Conservation (phyloP, 2,113 vertebrate species). For the Ameiurus melas region DNA sequence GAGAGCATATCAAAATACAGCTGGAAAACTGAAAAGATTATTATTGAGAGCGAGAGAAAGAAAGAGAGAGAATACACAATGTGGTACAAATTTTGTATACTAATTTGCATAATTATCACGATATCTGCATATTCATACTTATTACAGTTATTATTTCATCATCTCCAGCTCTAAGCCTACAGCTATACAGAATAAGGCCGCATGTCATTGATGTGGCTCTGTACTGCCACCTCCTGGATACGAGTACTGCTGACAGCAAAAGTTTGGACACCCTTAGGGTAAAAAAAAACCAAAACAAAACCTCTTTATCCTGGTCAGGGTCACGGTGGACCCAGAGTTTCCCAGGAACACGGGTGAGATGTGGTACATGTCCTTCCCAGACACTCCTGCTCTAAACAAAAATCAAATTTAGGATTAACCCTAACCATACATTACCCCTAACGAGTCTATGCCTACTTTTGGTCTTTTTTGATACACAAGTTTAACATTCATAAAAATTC, state of each 20-base stretch:
- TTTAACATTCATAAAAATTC: neutral
- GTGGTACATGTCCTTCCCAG: neutral
- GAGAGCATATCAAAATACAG: neutral
- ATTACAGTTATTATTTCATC: neutral
- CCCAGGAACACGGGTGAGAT: neutral
- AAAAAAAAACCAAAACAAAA: neutral
- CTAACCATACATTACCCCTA: neutral
- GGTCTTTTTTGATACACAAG: neutral
- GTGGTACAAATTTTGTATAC: too few species aligned
- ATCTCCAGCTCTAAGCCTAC: neutral
- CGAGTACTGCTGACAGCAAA: neutral
- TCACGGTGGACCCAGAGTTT: neutral
- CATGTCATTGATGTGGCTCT: neutral
- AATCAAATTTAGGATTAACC: neutral
- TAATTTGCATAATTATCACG: constrained; percentile 10
- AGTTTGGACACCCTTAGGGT: neutral
- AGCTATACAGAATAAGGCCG: neutral
- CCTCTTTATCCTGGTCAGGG: neutral
- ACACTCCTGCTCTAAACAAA: neutral
- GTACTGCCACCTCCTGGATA: constrained; percentile 30
- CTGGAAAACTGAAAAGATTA: neutral
- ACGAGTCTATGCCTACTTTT: neutral
- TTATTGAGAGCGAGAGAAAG: neutral
- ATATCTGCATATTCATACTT: neutral
- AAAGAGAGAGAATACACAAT: neutral